Percentiles rank a stretch among this genome's conserved stretches.
Conservation (phyloP, 2,888 invertebrate genomes). For the Andrena marginata region DNA sequence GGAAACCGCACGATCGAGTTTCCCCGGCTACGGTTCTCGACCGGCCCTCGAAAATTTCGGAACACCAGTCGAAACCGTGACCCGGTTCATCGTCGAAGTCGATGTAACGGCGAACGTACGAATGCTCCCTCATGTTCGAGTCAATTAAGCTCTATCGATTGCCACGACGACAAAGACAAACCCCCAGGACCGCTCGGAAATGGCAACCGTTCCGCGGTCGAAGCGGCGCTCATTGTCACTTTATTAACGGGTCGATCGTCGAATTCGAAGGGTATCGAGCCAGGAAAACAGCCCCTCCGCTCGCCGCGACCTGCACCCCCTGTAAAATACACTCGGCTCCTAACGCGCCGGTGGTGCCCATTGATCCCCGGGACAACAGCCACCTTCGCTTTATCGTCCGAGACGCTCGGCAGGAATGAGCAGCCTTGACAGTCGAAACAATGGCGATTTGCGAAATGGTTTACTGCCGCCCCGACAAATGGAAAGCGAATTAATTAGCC, state of each 20-base stretch:
- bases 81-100: conserved; percentile 56
- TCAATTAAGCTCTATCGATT: conserved; percentile 69
- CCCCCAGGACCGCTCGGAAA: conserved; percentile 29
- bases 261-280: conserved; percentile 23
- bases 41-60: conserved; percentile 43
- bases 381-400: conserved; percentile 4
- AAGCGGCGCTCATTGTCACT: conserved; percentile 35
- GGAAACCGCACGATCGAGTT: conserved; percentile 40
- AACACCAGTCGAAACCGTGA: conserved; percentile 46
- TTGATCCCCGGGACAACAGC: conserved; percentile 6
- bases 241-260: conserved; percentile 44
- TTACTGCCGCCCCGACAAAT: conserved; percentile 32
- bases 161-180: conserved; percentile 62
- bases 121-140: conserved; percentile 66
- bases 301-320: neutral
- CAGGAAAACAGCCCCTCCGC: neutral
- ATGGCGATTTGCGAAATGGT: conserved; percentile 32
- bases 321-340: neutral
- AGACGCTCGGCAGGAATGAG: neutral
- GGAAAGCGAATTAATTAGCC: conserved; percentile 41
- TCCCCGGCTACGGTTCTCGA: conserved; percentile 17
- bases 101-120: conserved; percentile 58
- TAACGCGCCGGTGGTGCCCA: neutral
- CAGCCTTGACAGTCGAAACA: conserved; percentile 10
- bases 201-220: neutral